Conservation (phyloP, 2,888 invertebrate species). For the Eupithecia subfuscata region DNA sequence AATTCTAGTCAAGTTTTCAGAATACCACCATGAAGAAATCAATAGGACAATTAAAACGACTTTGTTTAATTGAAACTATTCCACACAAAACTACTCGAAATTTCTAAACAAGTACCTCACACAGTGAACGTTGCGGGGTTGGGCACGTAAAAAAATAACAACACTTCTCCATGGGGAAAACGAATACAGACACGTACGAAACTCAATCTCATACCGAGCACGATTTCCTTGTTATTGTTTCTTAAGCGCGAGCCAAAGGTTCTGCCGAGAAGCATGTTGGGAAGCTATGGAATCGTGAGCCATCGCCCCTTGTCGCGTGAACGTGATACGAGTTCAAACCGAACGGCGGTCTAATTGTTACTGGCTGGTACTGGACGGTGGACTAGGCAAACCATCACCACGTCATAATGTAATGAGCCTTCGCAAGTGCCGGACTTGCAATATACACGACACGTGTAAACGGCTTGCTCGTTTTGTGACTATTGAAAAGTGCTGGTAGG, state of each 20-base stretch:
- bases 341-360: conserved; percentile 66
- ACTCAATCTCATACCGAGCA: conserved; percentile 83
- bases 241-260: conserved; percentile 84
- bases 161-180: conserved; percentile 34
- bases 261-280: conserved; percentile 71
- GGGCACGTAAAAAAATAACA: conserved; percentile 32
- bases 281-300: conserved; percentile 45
- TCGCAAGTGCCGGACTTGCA: conserved; percentile 29
- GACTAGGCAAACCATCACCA: conserved; percentile 52
- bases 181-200: conserved; percentile 40
- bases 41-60: conserved; percentile 7
- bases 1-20: conserved; percentile 10
- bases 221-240: conserved; percentile 87
- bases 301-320: conserved; percentile 52
- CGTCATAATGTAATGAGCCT: conserved; percentile 38
- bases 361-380: conserved; percentile 61
- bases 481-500: neutral
- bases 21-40: conserved; percentile 12
- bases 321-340: conserved; percentile 57
- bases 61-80: conserved; percentile 2
- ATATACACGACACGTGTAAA: neutral
- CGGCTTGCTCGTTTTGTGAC: neutral
- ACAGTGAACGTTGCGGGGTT: conserved; percentile 23
- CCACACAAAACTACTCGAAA: conserved; percentile 10
- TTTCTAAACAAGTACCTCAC: conserved; percentile 32